phyloP scores from a whole-genome alignment of 2,888 invertebrate genomes.

The Gari tellinella region DNA sequence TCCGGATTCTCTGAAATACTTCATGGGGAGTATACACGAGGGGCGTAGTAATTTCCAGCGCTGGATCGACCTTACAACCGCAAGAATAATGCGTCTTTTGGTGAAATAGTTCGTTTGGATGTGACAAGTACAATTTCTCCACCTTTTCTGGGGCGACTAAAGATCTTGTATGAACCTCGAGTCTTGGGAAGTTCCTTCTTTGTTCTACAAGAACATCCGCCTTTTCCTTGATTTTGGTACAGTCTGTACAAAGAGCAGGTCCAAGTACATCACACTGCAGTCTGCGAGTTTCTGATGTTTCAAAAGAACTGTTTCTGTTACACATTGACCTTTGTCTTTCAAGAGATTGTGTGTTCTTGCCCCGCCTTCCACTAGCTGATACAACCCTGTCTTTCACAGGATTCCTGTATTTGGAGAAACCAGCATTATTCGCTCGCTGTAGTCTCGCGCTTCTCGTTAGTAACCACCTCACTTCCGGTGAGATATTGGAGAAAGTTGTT shows the following conservation, averaged over 20 bases:
- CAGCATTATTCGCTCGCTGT: slow-evolving; percentile 65
- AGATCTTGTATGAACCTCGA: slow-evolving; percentile 64
- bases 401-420: slow-evolving; percentile 59
- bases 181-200: slow-evolving; percentile 58
- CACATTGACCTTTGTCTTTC: slow-evolving; percentile 57
- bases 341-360: slow-evolving; percentile 19
- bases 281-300: slow-evolving; percentile 15
- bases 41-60: slow-evolving; percentile 52
- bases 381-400: slow-evolving; percentile 59
- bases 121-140: slow-evolving; percentile 55
- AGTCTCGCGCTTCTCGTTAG: slow-evolving; percentile 58
- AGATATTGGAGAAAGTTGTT: slow-evolving; percentile 5
- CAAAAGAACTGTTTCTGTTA: slow-evolving; percentile 33
- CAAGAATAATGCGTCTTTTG: slow-evolving; percentile 49
- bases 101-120: slow-evolving; percentile 53
- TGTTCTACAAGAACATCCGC: slow-evolving; percentile 45
- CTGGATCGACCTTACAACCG: slow-evolving; percentile 53
- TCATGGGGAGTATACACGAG: slow-evolving; percentile 65
- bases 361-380: slow-evolving; percentile 54
- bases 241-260: slow-evolving; percentile 66
- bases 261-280: slow-evolving; percentile 69
- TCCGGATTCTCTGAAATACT: slow-evolving; percentile 57
- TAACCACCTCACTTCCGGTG: slow-evolving; percentile 55
- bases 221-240: slow-evolving; percentile 58
- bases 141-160: slow-evolving; percentile 66